These are phyloP conservation scores for Amazona ochrocephala DNA, from an alignment of 2,797 vertebrate genomes.

Conservation along the genomic window DNA sequence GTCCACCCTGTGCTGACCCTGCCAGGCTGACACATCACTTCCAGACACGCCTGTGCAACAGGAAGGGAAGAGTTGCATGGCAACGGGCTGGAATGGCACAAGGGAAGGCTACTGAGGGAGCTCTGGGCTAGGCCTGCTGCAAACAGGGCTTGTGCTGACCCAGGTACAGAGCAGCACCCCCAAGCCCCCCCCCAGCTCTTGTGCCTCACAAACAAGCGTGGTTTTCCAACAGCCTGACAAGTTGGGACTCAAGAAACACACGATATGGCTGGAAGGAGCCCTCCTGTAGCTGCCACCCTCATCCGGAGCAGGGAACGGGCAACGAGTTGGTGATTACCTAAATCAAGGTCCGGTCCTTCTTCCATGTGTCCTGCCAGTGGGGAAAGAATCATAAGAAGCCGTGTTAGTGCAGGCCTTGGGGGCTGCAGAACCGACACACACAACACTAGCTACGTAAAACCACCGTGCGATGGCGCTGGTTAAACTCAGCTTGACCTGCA, in stretches of 20 bases:
- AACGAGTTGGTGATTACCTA: constrained; percentile 79
- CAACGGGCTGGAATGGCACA: background rate
- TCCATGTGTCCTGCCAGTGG: constrained; percentile 89
- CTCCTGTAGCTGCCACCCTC: background rate
- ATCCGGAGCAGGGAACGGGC: rapidly evolving
- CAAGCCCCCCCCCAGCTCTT: no score
- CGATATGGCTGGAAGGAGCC: background rate
- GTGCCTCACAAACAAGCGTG: rapidly evolving
- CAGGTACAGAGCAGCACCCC: background rate
- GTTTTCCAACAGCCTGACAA: background rate
- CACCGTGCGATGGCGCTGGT: constrained; percentile 70
- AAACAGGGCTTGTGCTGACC: background rate
- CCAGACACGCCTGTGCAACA: background rate
- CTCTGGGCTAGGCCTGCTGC: background rate
- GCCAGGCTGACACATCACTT: background rate
- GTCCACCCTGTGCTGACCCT: background rate
- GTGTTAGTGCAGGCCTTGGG: constrained; percentile 73
- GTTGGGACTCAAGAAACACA: rapidly evolving
- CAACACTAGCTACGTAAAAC: constrained; percentile 78
- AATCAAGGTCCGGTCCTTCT: constrained; percentile 90
- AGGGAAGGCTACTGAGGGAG: background rate
- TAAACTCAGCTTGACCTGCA: constrained; percentile 73
- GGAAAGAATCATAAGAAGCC: constrained; percentile 70
- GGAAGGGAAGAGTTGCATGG: background rate
- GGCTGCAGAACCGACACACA: constrained; percentile 78